Conservation (phyloP, 2,888 invertebrate genomes). For the Neoitamus cyanurus region DNA sequence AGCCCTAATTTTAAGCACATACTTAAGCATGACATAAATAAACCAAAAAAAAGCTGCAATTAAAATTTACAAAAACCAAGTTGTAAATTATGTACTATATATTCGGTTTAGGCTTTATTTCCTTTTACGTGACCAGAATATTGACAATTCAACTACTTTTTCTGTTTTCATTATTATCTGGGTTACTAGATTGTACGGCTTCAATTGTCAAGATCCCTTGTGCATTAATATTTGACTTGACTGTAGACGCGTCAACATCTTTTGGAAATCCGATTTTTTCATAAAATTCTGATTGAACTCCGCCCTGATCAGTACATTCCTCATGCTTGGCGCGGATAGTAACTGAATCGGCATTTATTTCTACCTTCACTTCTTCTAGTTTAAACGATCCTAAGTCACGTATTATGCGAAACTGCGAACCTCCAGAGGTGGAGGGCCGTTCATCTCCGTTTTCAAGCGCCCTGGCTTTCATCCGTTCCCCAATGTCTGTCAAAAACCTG, state of each 20-base stretch:
- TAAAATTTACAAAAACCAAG: too few species aligned
- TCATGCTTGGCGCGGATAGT: not conserved
- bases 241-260: not conserved
- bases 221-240: not conserved
- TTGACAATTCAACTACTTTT: too few species aligned
- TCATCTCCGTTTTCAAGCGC: too few species aligned
- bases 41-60: too few species aligned
- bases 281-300: not conserved
- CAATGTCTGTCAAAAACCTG: not conserved
- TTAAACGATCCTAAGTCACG: not conserved
- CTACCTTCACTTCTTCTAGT: not conserved
- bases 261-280: not conserved
- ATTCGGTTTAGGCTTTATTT: too few species aligned
- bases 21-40: too few species aligned
- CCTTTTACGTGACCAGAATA: too few species aligned
- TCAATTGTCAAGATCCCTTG: not conserved
- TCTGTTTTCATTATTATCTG: too few species aligned
- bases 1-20: too few species aligned
- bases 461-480: not conserved
- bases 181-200: too few species aligned
- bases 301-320: not conserved
- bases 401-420: not conserved
- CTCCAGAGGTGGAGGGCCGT: too few species aligned
- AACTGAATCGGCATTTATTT: not conserved
- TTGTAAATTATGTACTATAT: too few species aligned